A percentile compares a stretch with the other conserved stretches of the same genome.
These are phyloP conservation scores for Microtus montanus DNA, from an alignment of 2,113 vertebrate genomes.

Conservation along the genomic window DNA sequence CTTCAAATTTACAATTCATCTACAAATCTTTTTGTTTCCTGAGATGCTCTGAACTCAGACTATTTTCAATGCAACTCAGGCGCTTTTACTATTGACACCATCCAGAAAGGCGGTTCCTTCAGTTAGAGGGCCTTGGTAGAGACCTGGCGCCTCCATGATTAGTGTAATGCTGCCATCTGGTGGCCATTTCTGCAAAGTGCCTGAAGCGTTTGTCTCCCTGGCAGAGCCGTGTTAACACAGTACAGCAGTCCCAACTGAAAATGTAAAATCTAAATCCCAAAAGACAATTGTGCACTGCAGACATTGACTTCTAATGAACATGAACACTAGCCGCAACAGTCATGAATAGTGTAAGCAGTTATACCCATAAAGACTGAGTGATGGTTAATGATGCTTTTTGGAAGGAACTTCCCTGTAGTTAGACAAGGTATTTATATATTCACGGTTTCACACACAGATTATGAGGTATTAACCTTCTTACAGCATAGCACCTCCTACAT, in stretches of 20 bases:
- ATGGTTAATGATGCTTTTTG: background rate
- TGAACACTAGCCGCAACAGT: background rate
- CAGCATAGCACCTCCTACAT: background rate
- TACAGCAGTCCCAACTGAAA: background rate
- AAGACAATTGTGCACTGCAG: background rate
- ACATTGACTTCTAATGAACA: background rate
- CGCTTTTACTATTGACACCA: background rate
- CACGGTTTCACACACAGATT: background rate
- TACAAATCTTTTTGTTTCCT: background rate
- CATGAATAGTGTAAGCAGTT: background rate
- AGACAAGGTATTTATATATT: background rate
- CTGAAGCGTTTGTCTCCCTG: background rate
- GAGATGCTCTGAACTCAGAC: background rate
- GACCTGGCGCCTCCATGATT: conserved; percentile 24
- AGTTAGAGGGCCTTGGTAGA: background rate
- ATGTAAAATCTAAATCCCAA: background rate
- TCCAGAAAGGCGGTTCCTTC: background rate
- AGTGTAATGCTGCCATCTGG: conserved; percentile 85
- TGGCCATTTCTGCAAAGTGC: conserved; percentile 53
- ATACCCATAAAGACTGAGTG: background rate
- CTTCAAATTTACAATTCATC: background rate
- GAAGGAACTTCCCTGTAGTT: background rate
- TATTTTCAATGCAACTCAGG: background rate
- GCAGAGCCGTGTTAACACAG: background rate
- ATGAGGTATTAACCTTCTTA: background rate